A percentile compares a stretch with the other conserved stretches of the same genome.
Evolutionary conservation across 2,797 vertebrate genomes (phyloP).

Genomic region (Acanthis flammea): DNA sequence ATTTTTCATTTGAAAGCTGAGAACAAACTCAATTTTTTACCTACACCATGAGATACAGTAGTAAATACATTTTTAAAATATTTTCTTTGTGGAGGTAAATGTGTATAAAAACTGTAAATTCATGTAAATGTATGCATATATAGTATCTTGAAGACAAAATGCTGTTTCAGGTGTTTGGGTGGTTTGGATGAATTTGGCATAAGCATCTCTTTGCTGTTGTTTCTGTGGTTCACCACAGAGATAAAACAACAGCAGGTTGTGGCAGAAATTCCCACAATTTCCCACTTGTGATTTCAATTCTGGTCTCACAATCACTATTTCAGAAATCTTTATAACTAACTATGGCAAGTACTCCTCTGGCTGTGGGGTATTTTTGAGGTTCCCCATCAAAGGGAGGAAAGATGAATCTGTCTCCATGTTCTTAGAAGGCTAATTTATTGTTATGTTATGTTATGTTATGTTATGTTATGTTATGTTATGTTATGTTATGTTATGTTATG

Average conservation of each 20-base stretch:
- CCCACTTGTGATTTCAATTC: neutral
- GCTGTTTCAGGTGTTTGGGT: neutral
- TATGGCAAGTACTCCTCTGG: neutral
- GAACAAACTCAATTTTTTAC: neutral
- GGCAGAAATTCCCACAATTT: neutral
- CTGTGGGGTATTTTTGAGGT: neutral
- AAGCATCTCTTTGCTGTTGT: neutral
- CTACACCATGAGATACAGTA: neutral
- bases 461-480: no score
- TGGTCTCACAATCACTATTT: neutral
- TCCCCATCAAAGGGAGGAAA: no score
- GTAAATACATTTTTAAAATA: neutral
- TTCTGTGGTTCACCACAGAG: neutral
- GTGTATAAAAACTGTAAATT: neutral
- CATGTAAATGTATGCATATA: slow-evolving; percentile 1
- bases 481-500: no score
- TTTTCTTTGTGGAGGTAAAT: neutral
- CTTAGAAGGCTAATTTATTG: no score
- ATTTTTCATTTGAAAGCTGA: neutral
- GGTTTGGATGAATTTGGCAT: neutral
- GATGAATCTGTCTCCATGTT: no score
- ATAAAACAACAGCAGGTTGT: neutral
- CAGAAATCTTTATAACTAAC: neutral
- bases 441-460: no score
- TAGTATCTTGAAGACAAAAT: neutral